Evolutionary conservation across 2,113 vertebrate species (phyloP), one percentile per base, ranked within the genome.

Genomic region (Meriones unguiculatus): DNA sequence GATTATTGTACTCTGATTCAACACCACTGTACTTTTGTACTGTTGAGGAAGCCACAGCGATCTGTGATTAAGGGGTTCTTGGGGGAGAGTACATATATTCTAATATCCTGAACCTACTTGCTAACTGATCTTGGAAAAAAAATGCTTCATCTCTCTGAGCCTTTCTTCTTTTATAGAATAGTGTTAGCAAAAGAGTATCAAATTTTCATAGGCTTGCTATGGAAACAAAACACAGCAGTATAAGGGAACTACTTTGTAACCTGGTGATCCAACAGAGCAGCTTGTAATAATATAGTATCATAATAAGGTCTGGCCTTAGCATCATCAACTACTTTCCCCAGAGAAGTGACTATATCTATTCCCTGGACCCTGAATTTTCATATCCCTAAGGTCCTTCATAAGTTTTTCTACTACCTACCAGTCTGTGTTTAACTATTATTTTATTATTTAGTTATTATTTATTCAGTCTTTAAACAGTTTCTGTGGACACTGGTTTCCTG

Each of bases 401-500:
- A 5, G 6, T 86, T 32, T 86, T 24, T 46, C 30, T 20, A n/a
- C 64, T 38, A 88, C 46, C 22, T 17, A 62, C n/a, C 54, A 62
- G 15, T 30, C 25, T 73, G 2, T 76, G n/a, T 38, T 72, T 59
- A 88, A 24, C 57, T 76, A 46, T 73, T 59, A 35, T 72, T 22
- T 73, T 46, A 46, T 46, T 46, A 46, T 46, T 46, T 46, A 46
- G 46, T 5, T 46, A 46, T 46, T 46, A 46, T 46, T 88, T 88
- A 88, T 72, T 73, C 35, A 88, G 78, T 81, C 87, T 92, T 95
- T 95, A 94, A 93, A 76, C 54, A 95, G 62, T 77, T 77, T 14
- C 7, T 30, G 38, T 86, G 70, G 94, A 94, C 64, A 97, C 13
- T 95, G 77, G 95, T 65, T 96, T 96, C 35, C 41, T 15, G 78